Evolutionary conservation across 2,888 invertebrate genomes (phyloP).

Genomic region (Limnephilus lunatus): DNA sequence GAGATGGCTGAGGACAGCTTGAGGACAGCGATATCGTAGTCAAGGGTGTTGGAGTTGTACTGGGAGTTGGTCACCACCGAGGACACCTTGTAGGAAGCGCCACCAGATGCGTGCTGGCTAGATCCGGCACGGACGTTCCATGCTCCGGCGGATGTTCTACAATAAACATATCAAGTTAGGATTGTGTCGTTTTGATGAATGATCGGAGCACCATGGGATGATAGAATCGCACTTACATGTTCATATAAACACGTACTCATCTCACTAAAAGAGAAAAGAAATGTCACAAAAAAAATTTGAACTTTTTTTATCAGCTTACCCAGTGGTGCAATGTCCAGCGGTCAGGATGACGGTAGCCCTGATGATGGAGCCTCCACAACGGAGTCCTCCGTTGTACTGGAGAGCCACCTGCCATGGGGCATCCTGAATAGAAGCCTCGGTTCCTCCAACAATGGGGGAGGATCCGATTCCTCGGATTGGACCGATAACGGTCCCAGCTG

Average conservation of each 20-base stretch:
- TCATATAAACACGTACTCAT: no score
- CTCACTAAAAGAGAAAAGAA: no score
- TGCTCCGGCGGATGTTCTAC: slow-evolving; percentile 9
- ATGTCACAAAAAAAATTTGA: no score
- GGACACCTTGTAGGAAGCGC: neutral
- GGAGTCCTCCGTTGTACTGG: slow-evolving; percentile 70
- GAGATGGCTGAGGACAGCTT: neutral
- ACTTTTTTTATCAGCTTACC: slow-evolving; percentile 6
- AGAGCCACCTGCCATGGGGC: slow-evolving; percentile 74
- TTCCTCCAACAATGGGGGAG: slow-evolving; percentile 74
- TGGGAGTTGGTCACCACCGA: neutral
- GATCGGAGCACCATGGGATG: no score
- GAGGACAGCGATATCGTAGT: slow-evolving; percentile 30
- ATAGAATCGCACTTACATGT: no score
- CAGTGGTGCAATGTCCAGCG: slow-evolving; percentile 73
- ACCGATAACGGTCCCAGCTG: neutral
- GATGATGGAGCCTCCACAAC: slow-evolving; percentile 73
- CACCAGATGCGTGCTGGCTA: slow-evolving; percentile 24
- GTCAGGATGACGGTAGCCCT: slow-evolving; percentile 70
- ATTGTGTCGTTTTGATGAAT: neutral
- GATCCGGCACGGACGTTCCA: slow-evolving; percentile 45
- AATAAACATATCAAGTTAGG: neutral
- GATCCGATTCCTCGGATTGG: slow-evolving; percentile 23
- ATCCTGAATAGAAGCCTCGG: slow-evolving; percentile 71
- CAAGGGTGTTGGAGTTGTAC: neutral